Evolutionary conservation across 2,888 invertebrate species (phyloP).

Genomic region (Philereme transversata): DNA sequence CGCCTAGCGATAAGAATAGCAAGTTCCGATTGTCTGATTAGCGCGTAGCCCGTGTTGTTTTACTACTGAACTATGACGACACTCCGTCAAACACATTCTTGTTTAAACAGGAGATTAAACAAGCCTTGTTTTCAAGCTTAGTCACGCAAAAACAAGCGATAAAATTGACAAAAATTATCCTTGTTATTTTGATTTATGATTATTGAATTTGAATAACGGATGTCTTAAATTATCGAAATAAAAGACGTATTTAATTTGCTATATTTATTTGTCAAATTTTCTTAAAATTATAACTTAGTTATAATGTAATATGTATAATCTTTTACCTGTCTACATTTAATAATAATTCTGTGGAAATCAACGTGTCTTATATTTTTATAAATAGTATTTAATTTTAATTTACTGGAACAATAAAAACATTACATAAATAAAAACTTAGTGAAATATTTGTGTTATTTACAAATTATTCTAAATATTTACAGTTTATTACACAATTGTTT

Average conservation of each 20-base stretch:
- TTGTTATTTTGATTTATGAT: background rate
- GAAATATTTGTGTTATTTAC: constrained; percentile 23
- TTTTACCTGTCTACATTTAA: constrained; percentile 36
- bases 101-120: too few relatives aligned
- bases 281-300: constrained; percentile 49
- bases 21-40: too few relatives aligned
- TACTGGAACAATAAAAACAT: constrained; percentile 12
- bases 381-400: constrained; percentile 34
- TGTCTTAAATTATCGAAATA: constrained; percentile 33
- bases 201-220: background rate
- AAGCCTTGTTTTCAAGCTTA: too few relatives aligned
- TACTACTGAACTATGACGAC: too few relatives aligned
- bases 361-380: constrained; percentile 29
- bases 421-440: constrained; percentile 27
- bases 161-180: too few relatives aligned
- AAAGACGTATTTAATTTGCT: constrained; percentile 56
- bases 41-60: too few relatives aligned
- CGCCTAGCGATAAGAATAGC: too few relatives aligned
- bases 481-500: constrained; percentile 20
- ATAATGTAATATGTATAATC: constrained; percentile 33
- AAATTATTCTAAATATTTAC: constrained; percentile 31
- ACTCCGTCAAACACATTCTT: too few relatives aligned
- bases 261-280: constrained; percentile 82
- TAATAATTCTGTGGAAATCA: constrained; percentile 31
- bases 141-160: too few relatives aligned